Percentiles rank a stretch among this genome's conserved stretches.
phyloP scores from a whole-genome alignment of 1,140 invertebrate species.

The Alviniconcha marisindica region DNA sequence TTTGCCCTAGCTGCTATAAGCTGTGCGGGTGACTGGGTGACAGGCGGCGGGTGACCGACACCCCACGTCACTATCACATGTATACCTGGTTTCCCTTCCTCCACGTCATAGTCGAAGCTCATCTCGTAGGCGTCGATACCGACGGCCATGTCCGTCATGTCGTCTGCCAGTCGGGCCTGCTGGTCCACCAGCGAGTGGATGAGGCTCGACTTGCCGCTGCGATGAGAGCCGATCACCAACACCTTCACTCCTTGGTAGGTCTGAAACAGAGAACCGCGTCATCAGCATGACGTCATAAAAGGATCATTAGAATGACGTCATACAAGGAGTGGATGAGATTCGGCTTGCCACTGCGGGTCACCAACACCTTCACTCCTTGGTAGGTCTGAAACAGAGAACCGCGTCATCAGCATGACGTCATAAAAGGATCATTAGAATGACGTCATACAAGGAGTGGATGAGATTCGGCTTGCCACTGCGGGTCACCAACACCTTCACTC shows the following conservation, averaged over 20 bases:
- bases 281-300: conserved; percentile 16
- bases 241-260: conserved; percentile 66
- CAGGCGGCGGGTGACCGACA: background rate
- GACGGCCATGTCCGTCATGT: conserved; percentile 58
- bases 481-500: conserved; percentile 67
- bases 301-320: no score
- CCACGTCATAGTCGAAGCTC: conserved; percentile 60
- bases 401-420: conserved; percentile 17
- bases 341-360: conserved; percentile 70
- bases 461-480: conserved; percentile 71
- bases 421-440: no score
- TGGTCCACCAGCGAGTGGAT: conserved; percentile 70
- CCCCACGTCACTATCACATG: no score
- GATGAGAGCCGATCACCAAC: conserved; percentile 64
- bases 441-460: conserved; percentile 68
- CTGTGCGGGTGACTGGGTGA: background rate
- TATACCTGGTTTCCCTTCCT: conserved; percentile 53
- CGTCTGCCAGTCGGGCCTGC: conserved; percentile 63
- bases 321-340: conserved; percentile 69
- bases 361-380: conserved; percentile 66
- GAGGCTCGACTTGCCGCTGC: conserved; percentile 71
- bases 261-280: background rate
- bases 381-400: conserved; percentile 36
- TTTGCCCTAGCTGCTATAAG: no score
- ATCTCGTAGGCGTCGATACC: conserved; percentile 67